A percentile compares a stretch with the other conserved stretches of the same genome.
phyloP scores from a whole-genome alignment of 2,888 invertebrate genomes.

The Tachystola acroxantha region DNA sequence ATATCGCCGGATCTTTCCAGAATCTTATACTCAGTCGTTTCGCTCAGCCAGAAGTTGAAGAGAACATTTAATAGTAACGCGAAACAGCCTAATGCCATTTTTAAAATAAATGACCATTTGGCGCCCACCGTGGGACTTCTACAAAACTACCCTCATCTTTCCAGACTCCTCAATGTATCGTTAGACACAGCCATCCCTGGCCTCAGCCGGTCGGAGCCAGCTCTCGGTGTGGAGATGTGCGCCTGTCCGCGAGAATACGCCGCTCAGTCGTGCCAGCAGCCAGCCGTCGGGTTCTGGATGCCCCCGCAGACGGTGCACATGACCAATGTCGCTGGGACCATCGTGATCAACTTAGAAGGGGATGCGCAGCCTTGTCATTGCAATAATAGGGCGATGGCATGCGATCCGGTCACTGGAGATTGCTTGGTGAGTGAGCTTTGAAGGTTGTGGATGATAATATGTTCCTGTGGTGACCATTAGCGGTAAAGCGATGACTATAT shows the following conservation, averaged over 20 bases:
- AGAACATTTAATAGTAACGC: too few relatives aligned
- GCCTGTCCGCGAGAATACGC: conserved; percentile 89
- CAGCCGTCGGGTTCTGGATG: conserved; percentile 89
- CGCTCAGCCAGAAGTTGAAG: too few relatives aligned
- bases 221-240: conserved; percentile 91
- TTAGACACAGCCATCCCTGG: conserved; percentile 89
- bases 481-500: background rate
- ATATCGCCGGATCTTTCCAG: too few relatives aligned
- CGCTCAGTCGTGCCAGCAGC: conserved; percentile 94
- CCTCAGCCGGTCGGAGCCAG: conserved; percentile 82
- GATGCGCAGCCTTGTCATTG: conserved; percentile 89
- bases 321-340: conserved; percentile 79
- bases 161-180: conserved; percentile 83
- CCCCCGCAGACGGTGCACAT: conserved; percentile 63
- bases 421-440: conserved; percentile 87
- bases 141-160: background rate
- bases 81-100: too few relatives aligned
- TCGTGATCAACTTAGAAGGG: conserved; percentile 88
- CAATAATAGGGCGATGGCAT: conserved; percentile 85
- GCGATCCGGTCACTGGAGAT: conserved; percentile 90
- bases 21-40: too few relatives aligned
- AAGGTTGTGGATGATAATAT: background rate
- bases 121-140: too few relatives aligned
- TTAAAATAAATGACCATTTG: too few relatives aligned
- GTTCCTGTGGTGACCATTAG: too few relatives aligned